These are phyloP conservation scores for Cladorhizidae sp. DNA, from an alignment of 37 sponge, comb jelly and placozoan genomes.

Conservation along the genomic window DNA sequence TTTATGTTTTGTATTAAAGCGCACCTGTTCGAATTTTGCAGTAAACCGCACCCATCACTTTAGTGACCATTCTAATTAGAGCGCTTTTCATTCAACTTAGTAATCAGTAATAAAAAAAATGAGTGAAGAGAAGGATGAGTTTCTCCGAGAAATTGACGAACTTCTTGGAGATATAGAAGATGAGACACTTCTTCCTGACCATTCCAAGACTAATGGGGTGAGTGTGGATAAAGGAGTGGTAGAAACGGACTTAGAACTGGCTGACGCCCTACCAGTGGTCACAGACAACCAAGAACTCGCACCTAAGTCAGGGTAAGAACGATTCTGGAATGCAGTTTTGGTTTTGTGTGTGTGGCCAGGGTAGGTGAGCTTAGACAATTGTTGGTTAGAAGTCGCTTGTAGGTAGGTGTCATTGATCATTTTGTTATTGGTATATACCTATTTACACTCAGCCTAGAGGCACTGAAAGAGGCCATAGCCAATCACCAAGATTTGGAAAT, in stretches of 20 bases:
- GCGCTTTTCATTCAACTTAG: not conserved
- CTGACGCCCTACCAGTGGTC: not conserved
- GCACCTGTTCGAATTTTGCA: no score
- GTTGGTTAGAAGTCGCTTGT: no score
- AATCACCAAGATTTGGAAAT: constrained; percentile 54
- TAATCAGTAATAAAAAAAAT: not conserved
- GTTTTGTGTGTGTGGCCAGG: not conserved
- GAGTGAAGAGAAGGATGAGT: constrained; percentile 41
- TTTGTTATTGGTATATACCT: not conserved
- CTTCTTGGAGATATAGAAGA: constrained; percentile 30
- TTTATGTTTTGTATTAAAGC: no score
- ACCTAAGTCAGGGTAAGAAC: constrained; percentile 18
- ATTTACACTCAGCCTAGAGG: constrained; percentile 5
- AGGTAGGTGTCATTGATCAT: not conserved
- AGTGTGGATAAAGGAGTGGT: not conserved
- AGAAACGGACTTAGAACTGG: not conserved
- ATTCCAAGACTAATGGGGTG: not conserved
- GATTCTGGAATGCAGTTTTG: not conserved
- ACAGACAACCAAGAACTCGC: not conserved
- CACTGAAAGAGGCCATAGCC: constrained; percentile 43
- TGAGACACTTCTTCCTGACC: not conserved
- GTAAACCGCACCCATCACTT: not conserved
- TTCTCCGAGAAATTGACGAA: constrained; percentile 68
- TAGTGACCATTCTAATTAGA: constrained; percentile 21
- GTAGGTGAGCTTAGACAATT: no score